Conservation (phyloP, 2,113 vertebrate genomes). For the Hemiscyllium ocellatum region DNA sequence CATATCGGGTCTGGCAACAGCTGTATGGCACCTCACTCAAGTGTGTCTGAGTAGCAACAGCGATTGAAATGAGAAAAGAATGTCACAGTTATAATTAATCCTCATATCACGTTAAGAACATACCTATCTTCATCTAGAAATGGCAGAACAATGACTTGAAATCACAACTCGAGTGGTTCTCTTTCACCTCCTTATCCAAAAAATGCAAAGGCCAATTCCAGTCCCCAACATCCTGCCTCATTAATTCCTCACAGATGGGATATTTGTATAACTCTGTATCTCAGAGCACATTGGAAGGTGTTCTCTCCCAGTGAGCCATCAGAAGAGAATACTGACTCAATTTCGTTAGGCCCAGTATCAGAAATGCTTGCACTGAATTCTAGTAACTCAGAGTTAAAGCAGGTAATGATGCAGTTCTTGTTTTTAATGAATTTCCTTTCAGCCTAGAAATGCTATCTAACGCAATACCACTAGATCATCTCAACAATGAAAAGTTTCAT, state of each 20-base stretch:
- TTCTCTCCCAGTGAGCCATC: not conserved
- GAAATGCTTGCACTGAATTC: not conserved
- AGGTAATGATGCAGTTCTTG: not conserved
- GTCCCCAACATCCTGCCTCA: not conserved
- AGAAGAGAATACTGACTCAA: not conserved
- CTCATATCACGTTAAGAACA: not conserved
- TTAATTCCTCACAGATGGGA: not conserved
- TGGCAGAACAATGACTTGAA: not conserved
- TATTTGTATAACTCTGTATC: not conserved
- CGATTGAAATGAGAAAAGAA: not conserved
- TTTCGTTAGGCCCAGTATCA: not conserved
- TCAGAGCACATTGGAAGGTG: not conserved
- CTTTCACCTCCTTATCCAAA: not conserved
- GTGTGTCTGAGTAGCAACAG: not conserved
- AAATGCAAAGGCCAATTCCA: not conserved
- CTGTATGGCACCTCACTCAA: no score
- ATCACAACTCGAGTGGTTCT: not conserved
- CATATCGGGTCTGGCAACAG: no score
- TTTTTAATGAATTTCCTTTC: not conserved
- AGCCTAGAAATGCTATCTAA: not conserved
- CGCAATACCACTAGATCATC: not conserved
- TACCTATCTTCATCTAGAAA: not conserved
- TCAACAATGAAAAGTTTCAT: not conserved
- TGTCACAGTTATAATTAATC: not conserved
- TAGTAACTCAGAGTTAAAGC: not conserved